Evolutionary conservation across 2,888 invertebrate genomes (phyloP), one percentile per base, ranked within the genome.

Genomic region (Charanyca ferruginea): DNA sequence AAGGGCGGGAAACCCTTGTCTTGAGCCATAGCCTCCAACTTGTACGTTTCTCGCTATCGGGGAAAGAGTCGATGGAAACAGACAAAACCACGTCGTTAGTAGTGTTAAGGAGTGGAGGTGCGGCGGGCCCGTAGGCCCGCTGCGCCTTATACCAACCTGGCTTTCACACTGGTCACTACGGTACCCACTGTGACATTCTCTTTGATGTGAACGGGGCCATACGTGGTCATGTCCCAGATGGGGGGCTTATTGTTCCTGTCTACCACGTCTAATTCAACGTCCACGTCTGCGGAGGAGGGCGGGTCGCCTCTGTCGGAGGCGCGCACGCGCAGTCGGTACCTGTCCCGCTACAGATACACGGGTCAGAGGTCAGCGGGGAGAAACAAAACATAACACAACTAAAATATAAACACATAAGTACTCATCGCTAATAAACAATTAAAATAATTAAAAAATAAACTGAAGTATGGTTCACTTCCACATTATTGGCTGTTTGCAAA

Each of bases 101-200:
- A 96, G 96, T 96, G 96, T 96, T 96, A 96, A 92, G 95, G 90
- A 94, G 90, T 88, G 89, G 90, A 94, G 93, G 92, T 83, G 93
- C 92, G 93, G 92, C 95, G 91, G 93, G 94, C 93, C 95, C 92
- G 85, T 74, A 81, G 91, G 92, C 94, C 94, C 94, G 94, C 95
- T 92, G 93, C 93, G 92, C 93, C 94, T 92, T 94, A 98, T 98
- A 98, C 98, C 97, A 98, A 98, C 98, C 98, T 98, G 97, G 99
- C 99, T 98, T 98, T 98, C 96, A 99, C 98, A 96, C 98, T 98
- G 97, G 98, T 98, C 97, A 99, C 98, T 97, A 98, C 98, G 96
- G 98, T 98, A 97, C 99, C 98, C 97, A 99, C 98, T 97, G 98
- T 98, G 97, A 98, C 98, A 98, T 99, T 99, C 98, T 99, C 99